Base-by-base conservation (phyloP, 2,888 invertebrate genomes). In the Ypsolopha sequella region DNA sequence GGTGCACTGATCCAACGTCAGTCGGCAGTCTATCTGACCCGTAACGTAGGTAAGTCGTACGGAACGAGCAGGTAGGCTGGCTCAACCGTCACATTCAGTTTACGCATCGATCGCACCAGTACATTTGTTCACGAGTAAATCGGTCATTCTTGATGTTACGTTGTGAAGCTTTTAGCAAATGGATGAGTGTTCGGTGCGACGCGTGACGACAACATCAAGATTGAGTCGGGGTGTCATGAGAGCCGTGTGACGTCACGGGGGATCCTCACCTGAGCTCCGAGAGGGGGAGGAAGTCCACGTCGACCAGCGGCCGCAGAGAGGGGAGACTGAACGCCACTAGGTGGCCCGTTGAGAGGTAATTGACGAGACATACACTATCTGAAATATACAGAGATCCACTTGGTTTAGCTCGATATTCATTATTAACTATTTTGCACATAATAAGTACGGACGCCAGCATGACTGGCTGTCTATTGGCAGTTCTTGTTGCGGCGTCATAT, bases 301-400 rank as follows among this genome's bases (percentile, higher is more conserved):
- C 95, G 69, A 97, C 90, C 59, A 99, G 90, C 64, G 93, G 94
- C 80, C 96, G 92, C 66, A 99, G 90, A 76, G 97, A 97, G 56
- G 99, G 99, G 80, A 99, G 89, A 88, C 96, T 97, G 89, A 96
- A 96, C 57, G 96, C 95, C 71, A 93, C 91, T 70, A 99, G 88
- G 86, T 96, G 96, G 52, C 98, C 98, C 81, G 94, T 97, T 57
- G 97, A 97, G 68, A 96, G 89, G 89, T 98, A 98, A 84, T 95
- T 95, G 63, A 95, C 93, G 71, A 98, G 89, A 81, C 97, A 98
- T 65, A 96, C 95, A 77, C 96, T 96, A 85, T 97, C 97, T 97
- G 90, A 9, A 75, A 76, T 46, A 48, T 35, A 1, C 35, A 33
- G 43, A 45, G 6, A 44, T 7, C 34, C 24, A 2, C 11, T 13